phyloP scores from a whole-genome alignment of 1,140 invertebrate genomes.

The Batillaria attramentaria region DNA sequence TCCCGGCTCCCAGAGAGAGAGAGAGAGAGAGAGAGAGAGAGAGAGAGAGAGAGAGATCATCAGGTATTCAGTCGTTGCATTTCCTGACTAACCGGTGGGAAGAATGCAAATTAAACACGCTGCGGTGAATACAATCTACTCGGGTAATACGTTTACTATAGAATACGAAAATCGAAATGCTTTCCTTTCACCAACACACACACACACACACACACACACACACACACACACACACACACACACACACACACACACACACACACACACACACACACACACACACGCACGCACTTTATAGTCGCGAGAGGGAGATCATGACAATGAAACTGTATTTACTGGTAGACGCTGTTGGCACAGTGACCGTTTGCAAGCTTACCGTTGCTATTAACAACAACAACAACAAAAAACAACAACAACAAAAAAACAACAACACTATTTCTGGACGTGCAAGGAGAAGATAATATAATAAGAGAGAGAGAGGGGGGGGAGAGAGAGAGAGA shows the following conservation, averaged over 20 bases:
- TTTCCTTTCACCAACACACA: neutral
- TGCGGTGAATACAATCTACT: neutral
- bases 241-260: neutral
- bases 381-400: no score
- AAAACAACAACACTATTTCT: neutral
- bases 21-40: no score
- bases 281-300: neutral
- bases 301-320: no score
- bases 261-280: constrained; percentile 5
- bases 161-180: neutral
- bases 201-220: neutral
- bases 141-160: neutral
- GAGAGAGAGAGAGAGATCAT: no score
- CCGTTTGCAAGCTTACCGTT: no score
- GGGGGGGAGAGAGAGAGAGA: constrained; percentile 1
- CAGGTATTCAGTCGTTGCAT: no score
- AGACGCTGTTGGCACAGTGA: no score
- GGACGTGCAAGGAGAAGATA: neutral
- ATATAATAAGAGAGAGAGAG: neutral
- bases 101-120: neutral
- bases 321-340: no score
- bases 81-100: neutral
- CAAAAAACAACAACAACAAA: neutral
- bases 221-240: neutral
- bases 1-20: no score